phyloP scores from a whole-genome alignment of 2,797 vertebrate genomes.

The Enteromius treurensis region DNA sequence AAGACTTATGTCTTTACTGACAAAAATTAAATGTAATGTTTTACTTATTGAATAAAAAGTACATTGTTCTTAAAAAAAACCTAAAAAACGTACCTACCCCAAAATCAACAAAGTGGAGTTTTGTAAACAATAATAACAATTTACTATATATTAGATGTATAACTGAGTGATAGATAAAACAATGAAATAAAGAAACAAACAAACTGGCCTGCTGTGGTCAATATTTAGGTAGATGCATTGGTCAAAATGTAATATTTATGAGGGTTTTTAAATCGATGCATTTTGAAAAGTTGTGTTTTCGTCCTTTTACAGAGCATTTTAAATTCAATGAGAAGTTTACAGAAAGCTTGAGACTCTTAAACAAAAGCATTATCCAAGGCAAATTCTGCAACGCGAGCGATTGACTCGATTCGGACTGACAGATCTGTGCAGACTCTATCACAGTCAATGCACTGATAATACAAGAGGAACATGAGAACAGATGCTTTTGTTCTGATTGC shows the following conservation, averaged over 20 bases:
- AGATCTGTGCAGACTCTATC: background rate
- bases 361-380: background rate
- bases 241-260: too few relatives aligned
- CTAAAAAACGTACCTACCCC: background rate
- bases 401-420: background rate
- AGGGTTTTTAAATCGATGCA: too few relatives aligned
- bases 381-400: background rate
- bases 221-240: background rate
- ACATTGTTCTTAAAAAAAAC: too few relatives aligned
- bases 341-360: slow-evolving; percentile 4
- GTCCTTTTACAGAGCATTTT: background rate
- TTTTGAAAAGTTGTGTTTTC: background rate
- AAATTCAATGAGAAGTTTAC: background rate
- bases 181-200: background rate
- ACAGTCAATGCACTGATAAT: slow-evolving; percentile 15
- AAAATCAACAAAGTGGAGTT: background rate
- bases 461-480: slow-evolving; percentile 5
- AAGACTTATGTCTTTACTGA: background rate
- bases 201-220: background rate
- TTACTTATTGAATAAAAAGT: background rate
- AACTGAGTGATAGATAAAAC: background rate
- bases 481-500: slow-evolving; percentile 25
- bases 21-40: background rate
- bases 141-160: background rate
- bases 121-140: too few relatives aligned